Conservation (phyloP, 2,797 vertebrate genomes). For the Leptoclinus maculatus region DNA sequence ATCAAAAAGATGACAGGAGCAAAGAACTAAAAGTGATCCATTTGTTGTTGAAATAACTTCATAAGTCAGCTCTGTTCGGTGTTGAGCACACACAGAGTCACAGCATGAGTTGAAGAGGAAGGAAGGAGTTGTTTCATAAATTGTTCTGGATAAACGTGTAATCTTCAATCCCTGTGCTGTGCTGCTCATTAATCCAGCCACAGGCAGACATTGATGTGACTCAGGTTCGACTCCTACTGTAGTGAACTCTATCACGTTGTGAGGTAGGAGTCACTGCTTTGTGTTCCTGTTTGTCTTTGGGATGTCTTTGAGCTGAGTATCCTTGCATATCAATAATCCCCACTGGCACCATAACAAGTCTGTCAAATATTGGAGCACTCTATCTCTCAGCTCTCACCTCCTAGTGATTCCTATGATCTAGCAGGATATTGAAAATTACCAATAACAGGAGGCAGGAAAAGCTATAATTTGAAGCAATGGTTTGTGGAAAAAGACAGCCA, state of each 20-base stretch:
- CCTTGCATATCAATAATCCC: slow-evolving; percentile 31
- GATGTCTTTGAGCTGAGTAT: slow-evolving; percentile 45
- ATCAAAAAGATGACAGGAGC: neutral
- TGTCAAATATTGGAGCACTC: slow-evolving; percentile 20
- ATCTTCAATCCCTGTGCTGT: slow-evolving; percentile 33
- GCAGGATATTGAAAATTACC: slow-evolving; percentile 13
- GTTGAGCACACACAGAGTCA: neutral
- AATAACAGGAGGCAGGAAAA: slow-evolving; percentile 25
- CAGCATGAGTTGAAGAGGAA: slow-evolving; percentile 17
- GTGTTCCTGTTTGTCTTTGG: slow-evolving; percentile 41
- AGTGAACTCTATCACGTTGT: slow-evolving; percentile 17
- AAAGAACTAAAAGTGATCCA: neutral
- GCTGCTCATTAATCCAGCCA: slow-evolving; percentile 42
- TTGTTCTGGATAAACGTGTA: slow-evolving; percentile 32
- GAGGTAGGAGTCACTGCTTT: slow-evolving; percentile 12
- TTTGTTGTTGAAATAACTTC: slow-evolving; percentile 1
- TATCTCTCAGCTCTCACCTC: slow-evolving; percentile 6
- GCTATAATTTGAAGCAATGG: slow-evolving; percentile 33
- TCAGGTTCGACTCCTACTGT: slow-evolving; percentile 10
- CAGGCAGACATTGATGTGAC: slow-evolving; percentile 10
- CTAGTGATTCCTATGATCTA: slow-evolving; percentile 38
- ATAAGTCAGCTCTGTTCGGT: slow-evolving; percentile 1
- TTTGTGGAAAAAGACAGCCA: neutral
- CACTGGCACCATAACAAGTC: slow-evolving; percentile 11
- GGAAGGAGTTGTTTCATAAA: slow-evolving; percentile 15